Base-by-base conservation (phyloP, 2,888 invertebrate genomes). In the Keiferia lycopersicella region DNA sequence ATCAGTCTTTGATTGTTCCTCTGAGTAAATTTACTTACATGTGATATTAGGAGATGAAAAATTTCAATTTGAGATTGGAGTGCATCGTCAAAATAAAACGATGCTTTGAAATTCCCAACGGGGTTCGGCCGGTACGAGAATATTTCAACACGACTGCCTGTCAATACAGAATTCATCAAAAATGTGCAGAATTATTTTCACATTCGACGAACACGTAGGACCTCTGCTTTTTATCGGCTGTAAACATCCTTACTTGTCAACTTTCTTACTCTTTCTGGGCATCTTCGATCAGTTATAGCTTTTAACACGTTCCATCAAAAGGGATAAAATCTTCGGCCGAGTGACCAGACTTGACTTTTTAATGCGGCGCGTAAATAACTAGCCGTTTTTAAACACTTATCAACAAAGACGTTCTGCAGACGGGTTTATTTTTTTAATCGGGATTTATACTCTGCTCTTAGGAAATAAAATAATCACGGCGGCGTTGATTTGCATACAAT, bases 381-480 rank as follows among this genome's bases (percentile, higher is more conserved):
- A 58, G 30, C 58, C 53, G 56, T 63, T 70, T n/a, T 73, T 79
- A 82, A 82, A 84, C 82, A 83, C 81, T 82, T 82, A 87, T 86
- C 83, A 83, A 83, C 81, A 80, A 76, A 83, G 81, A 79, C 82
- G 79, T 76, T 74, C 69, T 50, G 75, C 74, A 76, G 82, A 80
- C 81, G 77, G 75, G 78, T 81, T 86, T 86, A 79, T 82, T 88
- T 87, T 88, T 88, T 82, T 82, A 84, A 62, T 62, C 84, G 82
- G 83, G 87, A 91, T 91, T 91, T 91, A 91, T 91, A 88, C 83
- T 84, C 85, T 79, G 81, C 82, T 90, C 88, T 88, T 90, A 91
- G 89, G 88, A 91, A 91, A 91, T 91, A 91, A 91, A 91, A 91
- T 91, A 91, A 91, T 91, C 91, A 91, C 90, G 78, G 84, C 86